phyloP scores from a whole-genome alignment of 1,140 invertebrate species.

The Trichonephila clavata region DNA sequence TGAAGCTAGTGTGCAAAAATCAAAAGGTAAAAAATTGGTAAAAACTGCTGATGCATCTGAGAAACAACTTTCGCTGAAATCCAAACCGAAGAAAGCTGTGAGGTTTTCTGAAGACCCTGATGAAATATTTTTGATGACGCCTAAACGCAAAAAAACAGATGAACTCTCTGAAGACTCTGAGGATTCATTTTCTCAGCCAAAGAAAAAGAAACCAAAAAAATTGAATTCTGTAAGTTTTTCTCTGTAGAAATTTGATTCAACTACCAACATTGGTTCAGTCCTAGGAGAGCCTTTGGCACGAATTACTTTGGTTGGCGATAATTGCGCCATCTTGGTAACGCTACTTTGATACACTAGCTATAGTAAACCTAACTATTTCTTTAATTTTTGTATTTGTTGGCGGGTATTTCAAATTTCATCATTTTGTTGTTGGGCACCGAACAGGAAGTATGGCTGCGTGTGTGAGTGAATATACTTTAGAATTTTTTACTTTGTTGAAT shows the following conservation, averaged over 20 bases:
- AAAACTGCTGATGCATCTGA: background rate
- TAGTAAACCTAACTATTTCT: too few species aligned
- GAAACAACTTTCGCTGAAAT: background rate
- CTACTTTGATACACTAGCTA: too few species aligned
- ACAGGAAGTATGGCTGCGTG: too few species aligned
- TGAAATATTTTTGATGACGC: background rate
- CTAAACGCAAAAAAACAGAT: background rate
- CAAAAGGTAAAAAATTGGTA: background rate
- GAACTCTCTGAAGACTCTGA: background rate
- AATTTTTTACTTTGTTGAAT: too few species aligned
- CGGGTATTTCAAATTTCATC: too few species aligned
- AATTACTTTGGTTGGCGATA: too few species aligned
- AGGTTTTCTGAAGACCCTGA: background rate
- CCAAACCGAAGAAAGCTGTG: background rate
- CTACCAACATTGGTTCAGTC: too few species aligned
- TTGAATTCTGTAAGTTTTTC: slow-evolving; percentile 4
- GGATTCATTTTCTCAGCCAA: background rate
- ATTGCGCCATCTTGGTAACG: too few species aligned
- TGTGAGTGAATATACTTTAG: too few species aligned
- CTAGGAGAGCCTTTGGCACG: too few species aligned
- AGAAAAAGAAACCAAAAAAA: slow-evolving; percentile 19
- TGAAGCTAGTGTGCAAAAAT: background rate
- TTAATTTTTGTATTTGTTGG: too few species aligned
- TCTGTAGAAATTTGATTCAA: background rate
- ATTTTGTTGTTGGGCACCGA: too few species aligned